Evolutionary conservation across 1,140 invertebrate genomes (phyloP).

Genomic region (Asobara japonica): DNA sequence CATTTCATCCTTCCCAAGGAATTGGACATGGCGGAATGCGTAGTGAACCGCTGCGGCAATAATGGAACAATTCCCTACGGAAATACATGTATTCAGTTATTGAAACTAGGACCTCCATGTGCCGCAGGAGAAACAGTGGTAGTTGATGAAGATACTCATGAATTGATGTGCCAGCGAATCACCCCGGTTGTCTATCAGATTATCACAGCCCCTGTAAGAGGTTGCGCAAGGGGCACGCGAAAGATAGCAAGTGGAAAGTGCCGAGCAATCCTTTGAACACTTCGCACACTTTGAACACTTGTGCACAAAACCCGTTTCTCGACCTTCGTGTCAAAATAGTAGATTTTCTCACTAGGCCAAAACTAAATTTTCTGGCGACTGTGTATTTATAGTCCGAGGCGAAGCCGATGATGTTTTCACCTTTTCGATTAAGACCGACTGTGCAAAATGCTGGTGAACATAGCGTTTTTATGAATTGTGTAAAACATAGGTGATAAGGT

Average conservation of each 20-base stretch:
- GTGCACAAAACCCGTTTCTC: no score
- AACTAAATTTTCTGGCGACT: no score
- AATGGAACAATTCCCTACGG: neutral
- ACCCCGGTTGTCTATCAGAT: constrained; percentile 17
- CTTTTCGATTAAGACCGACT: no score
- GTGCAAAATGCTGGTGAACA: no score
- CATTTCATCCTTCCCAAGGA: neutral
- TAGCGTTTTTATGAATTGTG: no score
- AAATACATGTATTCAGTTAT: neutral
- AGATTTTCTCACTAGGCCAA: no score
- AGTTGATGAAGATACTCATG: constrained; percentile 3
- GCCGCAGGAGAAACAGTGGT: neutral
- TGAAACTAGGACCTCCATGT: constrained; percentile 11
- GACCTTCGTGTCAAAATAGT: no score
- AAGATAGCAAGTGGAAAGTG: constrained; percentile 14
- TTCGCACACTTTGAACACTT: no score
- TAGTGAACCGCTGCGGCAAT: constrained; percentile 5
- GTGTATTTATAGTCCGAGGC: no score
- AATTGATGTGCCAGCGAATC: constrained; percentile 3
- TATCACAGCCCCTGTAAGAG: neutral
- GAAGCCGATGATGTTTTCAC: no score
- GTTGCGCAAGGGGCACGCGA: neutral
- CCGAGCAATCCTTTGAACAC: neutral
- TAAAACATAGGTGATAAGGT: no score
- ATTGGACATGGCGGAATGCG: neutral